Percentiles rank a stretch among this genome's conserved stretches.
phyloP scores from a whole-genome alignment of 2,797 vertebrate species.

The Falco peregrinus region DNA sequence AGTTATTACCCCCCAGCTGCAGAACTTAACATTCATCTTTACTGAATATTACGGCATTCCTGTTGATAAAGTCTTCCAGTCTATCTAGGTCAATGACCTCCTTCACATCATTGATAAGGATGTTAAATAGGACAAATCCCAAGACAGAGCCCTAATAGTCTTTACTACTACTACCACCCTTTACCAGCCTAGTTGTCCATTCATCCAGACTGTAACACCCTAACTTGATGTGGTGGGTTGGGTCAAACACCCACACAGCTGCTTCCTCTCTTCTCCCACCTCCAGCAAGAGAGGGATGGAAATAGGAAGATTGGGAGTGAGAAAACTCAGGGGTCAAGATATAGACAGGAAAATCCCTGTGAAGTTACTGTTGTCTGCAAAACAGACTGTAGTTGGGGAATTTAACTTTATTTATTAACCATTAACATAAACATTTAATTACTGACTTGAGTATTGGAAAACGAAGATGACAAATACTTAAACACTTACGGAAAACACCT shows the following conservation, averaged over 20 bases:
- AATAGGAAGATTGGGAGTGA: background rate
- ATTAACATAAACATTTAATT: background rate
- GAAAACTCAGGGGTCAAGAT: background rate
- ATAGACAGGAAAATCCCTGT: background rate
- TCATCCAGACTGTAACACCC: background rate
- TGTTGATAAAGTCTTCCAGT: background rate
- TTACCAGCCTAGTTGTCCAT: background rate
- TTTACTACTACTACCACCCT: too few relatives aligned
- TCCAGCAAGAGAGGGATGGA: background rate
- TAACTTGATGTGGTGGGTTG: background rate
- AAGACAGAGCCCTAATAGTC: background rate
- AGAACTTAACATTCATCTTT: background rate
- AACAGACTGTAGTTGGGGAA: background rate
- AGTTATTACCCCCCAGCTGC: background rate
- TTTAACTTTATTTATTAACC: background rate
- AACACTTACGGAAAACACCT: background rate
- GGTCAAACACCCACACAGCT: background rate
- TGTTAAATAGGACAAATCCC: background rate
- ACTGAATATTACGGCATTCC: background rate
- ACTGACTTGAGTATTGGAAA: background rate
- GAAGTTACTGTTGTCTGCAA: background rate
- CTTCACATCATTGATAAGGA: background rate
- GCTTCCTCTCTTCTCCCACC: background rate
- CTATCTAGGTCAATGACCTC: background rate
- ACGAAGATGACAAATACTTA: background rate